Evolutionary conservation across 1,140 invertebrate genomes (phyloP), one percentile per base, ranked within the genome.

Genomic region (Bombus affinis): DNA sequence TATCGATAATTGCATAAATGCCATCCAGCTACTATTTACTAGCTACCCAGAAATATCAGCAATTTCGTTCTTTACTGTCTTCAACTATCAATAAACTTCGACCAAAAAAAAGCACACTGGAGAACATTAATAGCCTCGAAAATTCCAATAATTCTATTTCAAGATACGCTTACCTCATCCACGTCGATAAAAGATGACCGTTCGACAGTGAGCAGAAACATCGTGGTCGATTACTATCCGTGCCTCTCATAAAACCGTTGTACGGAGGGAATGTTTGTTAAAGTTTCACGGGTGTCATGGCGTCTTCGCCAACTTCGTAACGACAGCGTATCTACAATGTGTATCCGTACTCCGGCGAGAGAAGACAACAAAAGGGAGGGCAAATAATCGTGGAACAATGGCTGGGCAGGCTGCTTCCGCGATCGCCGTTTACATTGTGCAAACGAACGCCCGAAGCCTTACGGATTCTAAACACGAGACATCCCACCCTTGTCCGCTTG

Each of bases 301-400:
- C 12, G 37, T 68, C 59, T 75, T 53, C 47, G 47, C 5, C 47
- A 74, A 82, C 22, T 74, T 74, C 8, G 53, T 44, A 82, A 82
- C 71, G 71, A 74, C 22, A n/a, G 70, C 22, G 66, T n/a, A 28
- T 35, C n/a, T 12, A 59, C 47, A 47, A 53, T 53, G n/a, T 47
- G 57, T 78, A 53, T 75, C 80, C 35, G 66, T 53, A 65, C 39
- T 47, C 62, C 53, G 65, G 39, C n/a, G 85, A 73, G 59, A 81
- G 44, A 57, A 65, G 78, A 39, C 32, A 42, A 80, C 53, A 65
- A 13, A 75, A 77, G 44, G 32, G 47, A 81, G 83, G 77, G 72
- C 62, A 88, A 90, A 87, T 88, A 90, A 90, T 90, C 76, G 89
- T 78, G 57, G 53, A 80, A 82, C 88, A 85, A 87, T 77, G 79